Conservation (phyloP, 1,140 invertebrate genomes). For the Cherax quadricarinatus region DNA sequence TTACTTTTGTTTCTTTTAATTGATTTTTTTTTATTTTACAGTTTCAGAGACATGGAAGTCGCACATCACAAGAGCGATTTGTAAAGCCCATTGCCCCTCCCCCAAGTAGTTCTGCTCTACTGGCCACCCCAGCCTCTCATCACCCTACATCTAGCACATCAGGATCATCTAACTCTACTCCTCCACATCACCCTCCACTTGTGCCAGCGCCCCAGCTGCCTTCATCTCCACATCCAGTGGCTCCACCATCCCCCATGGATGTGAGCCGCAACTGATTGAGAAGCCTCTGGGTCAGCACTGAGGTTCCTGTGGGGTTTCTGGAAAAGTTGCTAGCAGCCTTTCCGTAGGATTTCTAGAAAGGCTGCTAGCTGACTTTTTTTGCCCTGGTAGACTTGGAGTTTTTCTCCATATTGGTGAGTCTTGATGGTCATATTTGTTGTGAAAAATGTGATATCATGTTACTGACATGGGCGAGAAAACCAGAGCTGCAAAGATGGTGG, state of each 20-base stretch:
- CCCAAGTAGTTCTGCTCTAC: slow-evolving; percentile 69
- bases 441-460: slow-evolving; percentile 52
- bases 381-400: slow-evolving; percentile 30
- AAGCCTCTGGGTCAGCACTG: not conserved
- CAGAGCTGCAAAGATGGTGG: not conserved
- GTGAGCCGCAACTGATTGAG: slow-evolving; percentile 69
- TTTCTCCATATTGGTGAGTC: slow-evolving; percentile 25
- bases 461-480: not conserved
- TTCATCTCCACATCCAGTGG: slow-evolving; percentile 65
- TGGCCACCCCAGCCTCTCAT: slow-evolving; percentile 67
- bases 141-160: slow-evolving; percentile 45
- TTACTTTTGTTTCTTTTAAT: too few species aligned
- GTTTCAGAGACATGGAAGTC: slow-evolving; percentile 61
- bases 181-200: slow-evolving; percentile 41
- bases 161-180: slow-evolving; percentile 24
- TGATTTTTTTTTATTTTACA: slow-evolving; percentile 1
- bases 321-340: slow-evolving; percentile 40
- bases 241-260: slow-evolving; percentile 72
- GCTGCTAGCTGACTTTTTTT: slow-evolving; percentile 39
- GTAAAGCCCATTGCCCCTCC: slow-evolving; percentile 86
- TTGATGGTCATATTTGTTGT: slow-evolving; percentile 34
- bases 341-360: slow-evolving; percentile 4
- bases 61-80: slow-evolving; percentile 81
- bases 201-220: slow-evolving; percentile 49
- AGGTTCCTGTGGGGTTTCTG: slow-evolving; percentile 4